phyloP scores from a whole-genome alignment of 2,888 invertebrate species.

The Peribatodes rhomboidaria region DNA sequence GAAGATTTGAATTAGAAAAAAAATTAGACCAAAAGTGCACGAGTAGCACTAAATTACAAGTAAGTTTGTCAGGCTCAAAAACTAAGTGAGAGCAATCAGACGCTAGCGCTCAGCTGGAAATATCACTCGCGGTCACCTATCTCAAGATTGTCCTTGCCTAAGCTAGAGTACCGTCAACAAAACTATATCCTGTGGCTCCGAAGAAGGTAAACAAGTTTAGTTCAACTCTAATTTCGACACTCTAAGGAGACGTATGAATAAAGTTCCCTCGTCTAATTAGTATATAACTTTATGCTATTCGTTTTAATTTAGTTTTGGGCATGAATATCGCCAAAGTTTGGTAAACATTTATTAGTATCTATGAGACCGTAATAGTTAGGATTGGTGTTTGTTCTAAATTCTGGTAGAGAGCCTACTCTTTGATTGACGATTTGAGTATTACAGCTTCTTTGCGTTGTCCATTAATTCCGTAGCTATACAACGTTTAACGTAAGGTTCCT shows the following conservation, averaged over 20 bases:
- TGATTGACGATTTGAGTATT: no score
- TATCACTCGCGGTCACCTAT: neutral
- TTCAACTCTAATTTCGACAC: slow-evolving; percentile 80
- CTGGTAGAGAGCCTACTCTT: no score
- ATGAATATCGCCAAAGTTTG: slow-evolving; percentile 49
- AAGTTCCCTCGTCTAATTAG: slow-evolving; percentile 76
- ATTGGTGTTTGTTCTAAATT: slow-evolving; percentile 21
- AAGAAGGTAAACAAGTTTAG: slow-evolving; percentile 79
- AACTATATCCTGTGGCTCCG: slow-evolving; percentile 50
- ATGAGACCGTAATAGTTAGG: slow-evolving; percentile 37
- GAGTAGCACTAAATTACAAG: no score
- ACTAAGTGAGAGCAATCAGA: no score
- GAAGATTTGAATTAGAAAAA: no score
- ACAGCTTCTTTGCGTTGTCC: no score
- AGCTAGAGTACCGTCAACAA: slow-evolving; percentile 2
- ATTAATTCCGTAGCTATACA: no score
- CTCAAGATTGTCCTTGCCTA: neutral
- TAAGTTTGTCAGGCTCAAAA: no score
- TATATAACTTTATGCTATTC: slow-evolving; percentile 75
- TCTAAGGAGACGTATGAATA: slow-evolving; percentile 63
- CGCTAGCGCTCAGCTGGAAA: neutral
- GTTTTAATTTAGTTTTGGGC: slow-evolving; percentile 73
- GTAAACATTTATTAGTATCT: slow-evolving; percentile 46
- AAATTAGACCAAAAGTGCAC: no score
- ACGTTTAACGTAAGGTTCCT: no score